Conservation (phyloP, 2,797 vertebrate species). For the Crypturellus tataupa region DNA sequence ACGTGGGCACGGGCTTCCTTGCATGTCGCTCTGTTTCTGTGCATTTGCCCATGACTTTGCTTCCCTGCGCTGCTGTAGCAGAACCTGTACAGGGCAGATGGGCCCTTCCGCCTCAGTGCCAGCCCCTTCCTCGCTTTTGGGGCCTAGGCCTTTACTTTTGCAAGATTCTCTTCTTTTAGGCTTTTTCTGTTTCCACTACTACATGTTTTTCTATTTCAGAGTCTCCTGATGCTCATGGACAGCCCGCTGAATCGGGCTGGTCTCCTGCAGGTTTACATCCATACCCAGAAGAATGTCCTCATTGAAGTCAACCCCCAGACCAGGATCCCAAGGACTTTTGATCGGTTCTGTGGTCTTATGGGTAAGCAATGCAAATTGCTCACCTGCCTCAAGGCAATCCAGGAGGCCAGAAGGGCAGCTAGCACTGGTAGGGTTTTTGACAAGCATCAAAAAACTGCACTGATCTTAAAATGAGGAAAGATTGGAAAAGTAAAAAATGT, state of each 20-base stretch:
- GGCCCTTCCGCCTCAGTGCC: accelerated
- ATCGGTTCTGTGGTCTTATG: slow-evolving; percentile 96
- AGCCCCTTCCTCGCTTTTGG: accelerated
- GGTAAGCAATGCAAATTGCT: slow-evolving; percentile 80
- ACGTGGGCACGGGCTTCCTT: no score
- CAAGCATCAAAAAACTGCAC: background rate
- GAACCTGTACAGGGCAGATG: accelerated
- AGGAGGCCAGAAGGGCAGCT: no score
- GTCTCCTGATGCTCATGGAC: slow-evolving; percentile 96
- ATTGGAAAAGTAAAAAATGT: accelerated
- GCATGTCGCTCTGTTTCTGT: no score
- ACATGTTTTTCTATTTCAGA: slow-evolving; percentile 37
- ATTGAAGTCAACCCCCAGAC: slow-evolving; percentile 98
- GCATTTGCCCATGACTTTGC: accelerated
- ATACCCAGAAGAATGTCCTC: slow-evolving; percentile 93
- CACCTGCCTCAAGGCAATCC: accelerated
- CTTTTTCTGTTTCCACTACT: accelerated
- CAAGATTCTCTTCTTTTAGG: accelerated
- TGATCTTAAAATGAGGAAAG: background rate
- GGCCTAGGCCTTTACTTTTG: accelerated
- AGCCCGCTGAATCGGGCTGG: slow-evolving; percentile 96
- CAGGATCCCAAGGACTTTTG: slow-evolving; percentile 95
- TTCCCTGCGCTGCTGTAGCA: accelerated
- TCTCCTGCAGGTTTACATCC: slow-evolving; percentile 94
- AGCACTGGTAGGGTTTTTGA: accelerated